Conservation (phyloP, 2,113 vertebrate species). For the Pluvianellus socialis region DNA sequence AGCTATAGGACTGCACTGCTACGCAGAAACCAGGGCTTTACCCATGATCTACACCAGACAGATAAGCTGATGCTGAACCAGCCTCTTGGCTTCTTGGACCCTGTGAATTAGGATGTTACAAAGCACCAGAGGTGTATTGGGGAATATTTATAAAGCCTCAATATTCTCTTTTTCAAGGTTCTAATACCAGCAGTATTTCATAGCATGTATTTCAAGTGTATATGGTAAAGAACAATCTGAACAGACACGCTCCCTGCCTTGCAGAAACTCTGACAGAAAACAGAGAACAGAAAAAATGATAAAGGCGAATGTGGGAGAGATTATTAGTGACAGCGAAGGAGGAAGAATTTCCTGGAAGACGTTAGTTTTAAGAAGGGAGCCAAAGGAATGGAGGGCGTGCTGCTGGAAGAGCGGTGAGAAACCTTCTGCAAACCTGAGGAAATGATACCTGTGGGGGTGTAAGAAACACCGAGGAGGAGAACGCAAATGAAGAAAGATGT, state of each 20-base stretch:
- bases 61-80: not conserved
- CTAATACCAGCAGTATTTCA: not conserved
- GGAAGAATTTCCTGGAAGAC: conserved; percentile 28
- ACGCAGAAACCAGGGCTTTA: not conserved
- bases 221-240: not conserved
- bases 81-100: not conserved
- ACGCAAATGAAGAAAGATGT: not conserved
- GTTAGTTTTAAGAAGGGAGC: not conserved
- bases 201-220: not conserved
- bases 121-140: not conserved
- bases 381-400: not conserved
- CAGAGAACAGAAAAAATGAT: not conserved
- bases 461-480: not conserved
- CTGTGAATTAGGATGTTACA: not conserved
- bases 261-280: not conserved
- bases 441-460: not conserved
- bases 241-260: not conserved
- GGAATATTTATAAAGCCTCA: not conserved
- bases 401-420: not conserved
- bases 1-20: not conserved
- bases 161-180: not conserved
- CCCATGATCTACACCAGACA: not conserved
- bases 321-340: not conserved
- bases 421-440: not conserved
- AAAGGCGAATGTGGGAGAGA: conserved; percentile 10